A percentile compares a stretch with the other conserved stretches of the same genome.
Conservation (phyloP, 2,113 vertebrate species). For the Gadus chalcogrammus region DNA sequence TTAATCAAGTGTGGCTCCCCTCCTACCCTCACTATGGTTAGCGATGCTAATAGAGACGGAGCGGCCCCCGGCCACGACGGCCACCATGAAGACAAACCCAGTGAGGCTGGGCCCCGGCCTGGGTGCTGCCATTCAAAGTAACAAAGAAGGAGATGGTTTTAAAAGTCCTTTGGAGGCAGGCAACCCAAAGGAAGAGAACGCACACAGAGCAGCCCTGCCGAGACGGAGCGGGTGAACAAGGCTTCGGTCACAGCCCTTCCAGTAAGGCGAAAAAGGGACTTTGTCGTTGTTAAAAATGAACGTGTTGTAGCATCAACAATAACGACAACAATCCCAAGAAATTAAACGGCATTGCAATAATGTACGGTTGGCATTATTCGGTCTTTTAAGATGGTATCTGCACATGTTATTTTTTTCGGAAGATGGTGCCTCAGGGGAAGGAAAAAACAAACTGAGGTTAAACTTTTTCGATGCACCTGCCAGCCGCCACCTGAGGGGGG, state of each 20-base stretch:
- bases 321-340: conserved; percentile 47
- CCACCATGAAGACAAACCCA: conserved; percentile 47
- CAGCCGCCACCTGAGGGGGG: conserved; percentile 80
- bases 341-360: conserved; percentile 83
- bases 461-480: conserved; percentile 82
- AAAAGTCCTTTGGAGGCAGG: neutral
- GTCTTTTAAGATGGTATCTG: conserved; percentile 79
- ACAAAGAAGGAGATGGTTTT: conserved; percentile 23
- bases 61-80: conserved; percentile 41
- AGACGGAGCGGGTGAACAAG: neutral
- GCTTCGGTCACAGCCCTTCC: conserved; percentile 35
- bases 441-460: conserved; percentile 74
- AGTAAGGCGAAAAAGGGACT: conserved; percentile 38
- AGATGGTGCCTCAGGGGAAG: conserved; percentile 84
- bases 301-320: conserved; percentile 57
- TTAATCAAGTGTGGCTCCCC: conserved; percentile 76
- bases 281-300: conserved; percentile 66
- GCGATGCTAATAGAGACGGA: conserved; percentile 42
- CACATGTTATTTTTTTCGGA: conserved; percentile 72
- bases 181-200: too few species aligned
- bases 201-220: too few species aligned
- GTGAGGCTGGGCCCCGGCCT: conserved; percentile 38
- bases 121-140: conserved; percentile 21
- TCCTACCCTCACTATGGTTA: conserved; percentile 67
- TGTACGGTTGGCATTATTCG: conserved; percentile 84